phyloP scores from a whole-genome alignment of 2,113 vertebrate species.

The Irena cyanogastra region DNA sequence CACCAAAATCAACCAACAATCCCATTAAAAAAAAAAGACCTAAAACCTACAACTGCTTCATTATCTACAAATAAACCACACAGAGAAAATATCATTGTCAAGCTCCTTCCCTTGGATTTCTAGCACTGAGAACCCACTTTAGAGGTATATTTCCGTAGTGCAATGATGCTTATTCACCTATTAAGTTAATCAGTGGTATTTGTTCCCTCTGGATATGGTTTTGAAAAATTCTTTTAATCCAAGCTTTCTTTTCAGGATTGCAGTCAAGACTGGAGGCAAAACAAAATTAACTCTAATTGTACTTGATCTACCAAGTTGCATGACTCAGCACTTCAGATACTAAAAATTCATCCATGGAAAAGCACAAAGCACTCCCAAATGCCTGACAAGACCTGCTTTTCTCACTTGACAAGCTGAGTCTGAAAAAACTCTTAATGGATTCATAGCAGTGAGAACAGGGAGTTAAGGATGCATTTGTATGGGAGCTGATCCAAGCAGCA shows the following conservation, averaged over 20 bases:
- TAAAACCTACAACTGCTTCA: background rate
- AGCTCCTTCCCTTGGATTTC: background rate
- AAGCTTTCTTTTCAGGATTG: background rate
- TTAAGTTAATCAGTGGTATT: conserved; percentile 31
- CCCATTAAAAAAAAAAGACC: accelerated
- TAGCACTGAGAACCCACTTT: background rate
- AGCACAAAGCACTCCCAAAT: background rate
- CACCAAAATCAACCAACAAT: background rate
- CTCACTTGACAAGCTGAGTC: background rate
- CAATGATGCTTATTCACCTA: background rate
- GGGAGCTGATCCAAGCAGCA: background rate
- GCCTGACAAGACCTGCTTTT: background rate
- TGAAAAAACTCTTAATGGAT: background rate
- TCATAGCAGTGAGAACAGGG: background rate
- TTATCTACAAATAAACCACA: background rate
- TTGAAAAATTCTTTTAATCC: background rate
- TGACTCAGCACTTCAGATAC: background rate
- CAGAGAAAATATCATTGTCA: background rate
- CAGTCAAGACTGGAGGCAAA: conserved; percentile 1
- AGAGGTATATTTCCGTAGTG: background rate
- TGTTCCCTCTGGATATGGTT: background rate
- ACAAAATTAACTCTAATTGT: background rate
- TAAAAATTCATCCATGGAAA: background rate
- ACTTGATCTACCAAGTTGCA: background rate
- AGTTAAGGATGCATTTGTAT: background rate